These are phyloP conservation scores for Lates calcarifer DNA, from an alignment of 2,113 vertebrate species.

Conservation along the genomic window DNA sequence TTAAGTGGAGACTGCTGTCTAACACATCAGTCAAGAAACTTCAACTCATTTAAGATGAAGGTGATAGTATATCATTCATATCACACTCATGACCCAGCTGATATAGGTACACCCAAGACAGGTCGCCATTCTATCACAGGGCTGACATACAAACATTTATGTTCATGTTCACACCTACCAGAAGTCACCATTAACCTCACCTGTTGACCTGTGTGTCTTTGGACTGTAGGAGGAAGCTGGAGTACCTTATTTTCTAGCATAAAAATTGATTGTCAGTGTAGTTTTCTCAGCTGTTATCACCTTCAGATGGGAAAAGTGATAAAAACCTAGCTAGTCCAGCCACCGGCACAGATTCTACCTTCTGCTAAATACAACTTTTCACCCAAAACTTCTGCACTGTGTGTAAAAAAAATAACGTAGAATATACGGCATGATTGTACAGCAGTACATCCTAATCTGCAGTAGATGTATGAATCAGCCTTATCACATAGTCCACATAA, in stretches of 20 bases:
- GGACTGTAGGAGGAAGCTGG: too few relatives aligned
- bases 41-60: neutral
- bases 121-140: too few relatives aligned
- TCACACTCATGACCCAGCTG: too few relatives aligned
- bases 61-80: neutral
- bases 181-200: too few relatives aligned
- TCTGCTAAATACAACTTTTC: neutral
- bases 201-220: too few relatives aligned
- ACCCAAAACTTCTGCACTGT: neutral
- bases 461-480: neutral
- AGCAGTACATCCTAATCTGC: neutral
- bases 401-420: neutral
- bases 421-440: neutral
- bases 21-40: neutral
- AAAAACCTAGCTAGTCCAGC: neutral
- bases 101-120: too few relatives aligned
- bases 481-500: conserved; percentile 40
- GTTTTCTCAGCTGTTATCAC: neutral
- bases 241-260: too few relatives aligned
- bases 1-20: neutral
- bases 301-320: neutral
- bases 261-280: too few relatives aligned
- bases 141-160: too few relatives aligned
- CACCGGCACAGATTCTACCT: conserved; percentile 17
- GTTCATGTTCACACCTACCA: too few relatives aligned